Conservation (phyloP, 1,140 invertebrate species). For the Eulimnadia texana region DNA sequence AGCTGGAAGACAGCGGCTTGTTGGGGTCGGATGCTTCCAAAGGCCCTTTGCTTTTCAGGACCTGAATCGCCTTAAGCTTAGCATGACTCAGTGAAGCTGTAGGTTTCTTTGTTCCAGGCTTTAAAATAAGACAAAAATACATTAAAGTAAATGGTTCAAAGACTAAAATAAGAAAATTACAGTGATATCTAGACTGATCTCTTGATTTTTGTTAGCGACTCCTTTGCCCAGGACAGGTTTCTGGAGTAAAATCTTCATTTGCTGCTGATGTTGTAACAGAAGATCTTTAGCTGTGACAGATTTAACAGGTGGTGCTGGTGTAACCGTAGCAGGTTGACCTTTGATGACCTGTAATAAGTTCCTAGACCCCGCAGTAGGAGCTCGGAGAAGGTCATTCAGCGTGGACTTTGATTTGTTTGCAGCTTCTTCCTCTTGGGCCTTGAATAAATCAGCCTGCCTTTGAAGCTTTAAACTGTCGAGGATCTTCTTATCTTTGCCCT, state of each 20-base stretch:
- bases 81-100: constrained; percentile 5
- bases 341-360: neutral
- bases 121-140: neutral
- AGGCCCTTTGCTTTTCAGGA: constrained; percentile 20
- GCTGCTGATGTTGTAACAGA: constrained; percentile 4
- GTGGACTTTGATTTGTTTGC: neutral
- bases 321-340: neutral
- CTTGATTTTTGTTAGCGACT: neutral
- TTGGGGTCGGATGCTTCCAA: constrained; percentile 29
- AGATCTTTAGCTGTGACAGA: constrained; percentile 11
- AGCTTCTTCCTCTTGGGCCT: neutral
- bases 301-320: neutral
- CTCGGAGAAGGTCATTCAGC: neutral
- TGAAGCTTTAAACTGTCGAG: constrained; percentile 5
- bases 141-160: too few relatives aligned
- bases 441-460: neutral
- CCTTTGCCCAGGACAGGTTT: neutral
- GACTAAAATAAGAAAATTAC: too few relatives aligned
- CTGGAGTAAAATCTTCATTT: constrained; percentile 1
- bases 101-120: constrained; percentile 18
- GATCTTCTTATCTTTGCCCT: constrained; percentile 8
- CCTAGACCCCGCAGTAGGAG: neutral
- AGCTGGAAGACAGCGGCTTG: neutral
- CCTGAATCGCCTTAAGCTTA: constrained; percentile 14
- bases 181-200: neutral